A percentile compares a stretch with the other conserved stretches of the same genome.
phyloP scores from a whole-genome alignment of 2,797 vertebrate genomes.

The Natrix natrix region DNA sequence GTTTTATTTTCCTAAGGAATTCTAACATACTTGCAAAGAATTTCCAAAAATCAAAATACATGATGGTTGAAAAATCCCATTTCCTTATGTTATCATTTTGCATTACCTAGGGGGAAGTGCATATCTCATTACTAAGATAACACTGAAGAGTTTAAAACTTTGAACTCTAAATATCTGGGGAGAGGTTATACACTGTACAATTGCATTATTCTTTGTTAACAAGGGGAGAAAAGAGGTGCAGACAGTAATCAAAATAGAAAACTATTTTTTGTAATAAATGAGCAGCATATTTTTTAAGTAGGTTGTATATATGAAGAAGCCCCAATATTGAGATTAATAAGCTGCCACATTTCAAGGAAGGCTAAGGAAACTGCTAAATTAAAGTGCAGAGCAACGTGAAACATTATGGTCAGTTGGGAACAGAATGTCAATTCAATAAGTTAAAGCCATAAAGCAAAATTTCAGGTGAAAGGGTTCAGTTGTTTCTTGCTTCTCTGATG shows the following conservation, averaged over 20 bases:
- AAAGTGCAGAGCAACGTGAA: constrained; percentile 60
- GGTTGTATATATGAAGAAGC: constrained; percentile 55
- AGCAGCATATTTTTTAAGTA: constrained; percentile 28
- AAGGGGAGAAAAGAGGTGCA: background rate
- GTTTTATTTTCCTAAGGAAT: background rate
- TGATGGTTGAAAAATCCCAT: background rate
- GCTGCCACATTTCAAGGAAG: constrained; percentile 64
- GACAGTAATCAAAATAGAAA: constrained; percentile 11
- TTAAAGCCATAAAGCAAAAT: constrained; percentile 59
- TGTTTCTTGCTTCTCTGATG: constrained; percentile 47
- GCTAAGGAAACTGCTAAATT: constrained; percentile 67
- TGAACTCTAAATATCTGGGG: background rate
- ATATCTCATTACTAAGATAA: background rate
- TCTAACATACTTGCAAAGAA: background rate
- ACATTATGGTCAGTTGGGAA: constrained; percentile 48
- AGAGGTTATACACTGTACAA: background rate
- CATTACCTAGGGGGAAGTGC: background rate
- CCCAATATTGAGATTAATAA: constrained; percentile 68
- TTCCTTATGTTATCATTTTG: background rate
- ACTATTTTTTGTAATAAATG: constrained; percentile 3
- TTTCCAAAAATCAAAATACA: background rate
- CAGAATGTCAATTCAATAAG: constrained; percentile 53
- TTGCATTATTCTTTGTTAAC: background rate
- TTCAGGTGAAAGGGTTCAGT: constrained; percentile 48
- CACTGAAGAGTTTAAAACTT: background rate